Conservation (phyloP, 2,113 vertebrate species). For the Alethe diademata region DNA sequence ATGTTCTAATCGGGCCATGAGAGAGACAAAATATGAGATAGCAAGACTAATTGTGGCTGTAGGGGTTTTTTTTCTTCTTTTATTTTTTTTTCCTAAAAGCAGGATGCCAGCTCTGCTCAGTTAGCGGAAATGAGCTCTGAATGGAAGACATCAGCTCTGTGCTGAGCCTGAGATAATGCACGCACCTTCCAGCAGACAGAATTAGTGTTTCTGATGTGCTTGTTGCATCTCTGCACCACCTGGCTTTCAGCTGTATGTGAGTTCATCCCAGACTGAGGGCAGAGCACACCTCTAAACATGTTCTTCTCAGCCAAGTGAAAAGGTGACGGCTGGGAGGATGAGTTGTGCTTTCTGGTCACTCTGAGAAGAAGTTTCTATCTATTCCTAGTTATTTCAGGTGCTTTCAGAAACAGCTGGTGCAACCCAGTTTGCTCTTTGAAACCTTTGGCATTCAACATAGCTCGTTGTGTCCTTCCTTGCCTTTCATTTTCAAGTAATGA, state of each 20-base stretch:
- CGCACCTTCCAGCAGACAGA: neutral
- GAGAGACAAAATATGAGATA: neutral
- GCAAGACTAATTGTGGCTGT: neutral
- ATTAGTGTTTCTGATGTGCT: neutral
- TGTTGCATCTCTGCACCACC: neutral
- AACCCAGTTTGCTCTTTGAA: neutral
- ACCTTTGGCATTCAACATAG: neutral
- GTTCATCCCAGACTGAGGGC: neutral
- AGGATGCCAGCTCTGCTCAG: neutral
- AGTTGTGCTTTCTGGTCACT: neutral
- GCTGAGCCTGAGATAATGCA: neutral
- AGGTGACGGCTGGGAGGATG: neutral
- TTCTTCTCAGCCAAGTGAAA: neutral
- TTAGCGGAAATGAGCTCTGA: neutral
- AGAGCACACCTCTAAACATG: neutral
- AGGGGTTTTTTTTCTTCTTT: neutral
- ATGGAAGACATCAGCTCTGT: neutral
- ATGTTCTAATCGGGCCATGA: fast-evolving
- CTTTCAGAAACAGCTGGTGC: neutral
- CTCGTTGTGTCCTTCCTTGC: neutral
- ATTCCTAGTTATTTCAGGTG: neutral
- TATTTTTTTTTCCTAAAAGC: neutral
- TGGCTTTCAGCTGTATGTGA: neutral
- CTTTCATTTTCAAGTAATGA: neutral
- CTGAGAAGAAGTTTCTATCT: neutral